Percentiles rank a stretch among this genome's conserved stretches.
Evolutionary conservation across 2,113 vertebrate genomes (phyloP).

Genomic region (Coracopsis vasa): DNA sequence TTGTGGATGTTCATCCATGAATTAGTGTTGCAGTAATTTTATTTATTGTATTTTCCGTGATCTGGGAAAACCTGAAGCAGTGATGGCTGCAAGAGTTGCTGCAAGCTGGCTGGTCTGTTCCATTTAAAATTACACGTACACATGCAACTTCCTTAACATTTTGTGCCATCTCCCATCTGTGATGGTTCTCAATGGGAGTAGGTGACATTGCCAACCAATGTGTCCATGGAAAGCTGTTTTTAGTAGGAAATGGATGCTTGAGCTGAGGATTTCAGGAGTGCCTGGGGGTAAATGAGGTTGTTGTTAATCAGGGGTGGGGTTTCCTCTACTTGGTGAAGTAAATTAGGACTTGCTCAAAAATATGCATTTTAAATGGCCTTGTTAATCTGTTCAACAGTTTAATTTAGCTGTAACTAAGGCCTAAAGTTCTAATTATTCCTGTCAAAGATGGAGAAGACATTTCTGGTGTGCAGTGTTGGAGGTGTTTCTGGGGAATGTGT

Average conservation of each 20-base stretch:
- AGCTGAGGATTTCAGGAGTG: background rate
- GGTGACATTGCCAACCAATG: rapidly evolving
- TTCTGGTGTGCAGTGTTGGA: background rate
- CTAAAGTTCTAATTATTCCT: background rate
- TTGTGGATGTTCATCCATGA: background rate
- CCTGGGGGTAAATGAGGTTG: background rate
- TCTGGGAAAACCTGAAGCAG: background rate
- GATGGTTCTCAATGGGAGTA: rapidly evolving
- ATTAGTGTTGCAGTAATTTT: background rate
- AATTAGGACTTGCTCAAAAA: background rate
- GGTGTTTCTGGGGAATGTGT: background rate
- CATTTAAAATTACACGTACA: rapidly evolving
- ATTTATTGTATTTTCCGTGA: background rate
- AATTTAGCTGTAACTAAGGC: background rate
- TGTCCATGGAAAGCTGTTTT: background rate
- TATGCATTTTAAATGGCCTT: background rate
- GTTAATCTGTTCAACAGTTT: background rate
- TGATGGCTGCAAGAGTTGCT: background rate
- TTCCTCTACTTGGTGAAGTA: background rate
- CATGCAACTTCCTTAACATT: background rate
- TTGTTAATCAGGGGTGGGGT: background rate
- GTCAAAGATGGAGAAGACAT: background rate
- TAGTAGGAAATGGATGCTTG: background rate
- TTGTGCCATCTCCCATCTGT: background rate
- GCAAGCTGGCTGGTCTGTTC: background rate